Evolutionary conservation across 1,140 invertebrate species (phyloP).

Genomic region (Papilio aristodemus): DNA sequence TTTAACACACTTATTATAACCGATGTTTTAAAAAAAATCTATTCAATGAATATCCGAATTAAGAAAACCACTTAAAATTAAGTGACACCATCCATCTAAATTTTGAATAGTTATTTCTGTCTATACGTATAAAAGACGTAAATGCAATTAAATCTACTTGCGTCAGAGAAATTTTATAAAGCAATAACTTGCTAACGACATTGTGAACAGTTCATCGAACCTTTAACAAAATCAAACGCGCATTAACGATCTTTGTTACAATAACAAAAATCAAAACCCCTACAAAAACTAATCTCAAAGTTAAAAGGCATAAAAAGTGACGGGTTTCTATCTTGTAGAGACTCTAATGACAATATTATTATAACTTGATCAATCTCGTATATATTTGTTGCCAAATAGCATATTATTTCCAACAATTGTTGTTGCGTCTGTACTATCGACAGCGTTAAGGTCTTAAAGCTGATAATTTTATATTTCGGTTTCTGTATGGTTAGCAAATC

Average conservation of each 20-base stretch:
- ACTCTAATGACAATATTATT: constrained; percentile 70
- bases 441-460: constrained; percentile 47
- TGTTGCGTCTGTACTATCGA: constrained; percentile 43
- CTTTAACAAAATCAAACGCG: constrained; percentile 36
- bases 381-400: constrained; percentile 56
- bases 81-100: too few relatives aligned
- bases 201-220: constrained; percentile 40
- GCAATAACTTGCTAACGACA: constrained; percentile 13
- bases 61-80: too few relatives aligned
- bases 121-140: background rate
- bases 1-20: too few relatives aligned
- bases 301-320: constrained; percentile 40
- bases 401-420: constrained; percentile 50
- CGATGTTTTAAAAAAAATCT: too few relatives aligned
- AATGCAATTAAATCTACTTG: background rate
- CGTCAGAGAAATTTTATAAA: constrained; percentile 7
- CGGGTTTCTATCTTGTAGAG: constrained; percentile 39
- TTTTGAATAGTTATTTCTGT: too few relatives aligned
- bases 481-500: constrained; percentile 50
- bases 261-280: constrained; percentile 34
- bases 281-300: constrained; percentile 36
- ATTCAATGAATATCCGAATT: too few relatives aligned
- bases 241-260: constrained; percentile 37
- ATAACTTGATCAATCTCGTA: constrained; percentile 44
- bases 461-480: constrained; percentile 38